Evolutionary conservation across 2,888 invertebrate species (phyloP), one percentile per base, ranked within the genome.

Genomic region (Carpatolechia fugitivella): DNA sequence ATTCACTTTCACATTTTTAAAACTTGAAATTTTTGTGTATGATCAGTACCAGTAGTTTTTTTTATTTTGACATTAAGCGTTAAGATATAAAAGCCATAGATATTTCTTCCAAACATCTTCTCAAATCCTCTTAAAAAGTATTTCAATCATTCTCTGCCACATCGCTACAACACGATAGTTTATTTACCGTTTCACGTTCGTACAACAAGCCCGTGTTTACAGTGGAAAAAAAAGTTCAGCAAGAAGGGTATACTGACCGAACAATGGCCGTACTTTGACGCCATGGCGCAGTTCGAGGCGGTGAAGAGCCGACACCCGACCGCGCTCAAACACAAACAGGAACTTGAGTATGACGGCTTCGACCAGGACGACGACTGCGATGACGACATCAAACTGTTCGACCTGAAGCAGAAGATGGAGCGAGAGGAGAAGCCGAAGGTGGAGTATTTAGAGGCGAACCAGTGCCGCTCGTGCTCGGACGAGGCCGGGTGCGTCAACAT

Each of bases 181-280:
- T 24, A 6, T 24, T 24, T 24, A 24, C 24, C 24, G 6, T n/a
- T n/a, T n/a, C n/a, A 24, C 24, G 3, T 24, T 24, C 3, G 3
- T 36, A 14, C 36, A 41, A 18, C 40, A 10, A 20, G 20, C 18
- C 14, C 14, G 47, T 18, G 24, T 18, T 82, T 78, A 11, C 68
- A 90, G 89, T 88, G 88, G 89, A 89, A 90, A 73, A 73, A 70
- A 30, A 89, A 88, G 70, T 89, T 88, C 60, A 84, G 85, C 1
- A 76, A 69, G 56, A 85, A 87, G 66, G 90, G 90, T 3, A 77
- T 85, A 51, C 65, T 89, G 8, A 83, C 74, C 57, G 90, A 87
- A 58, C 79, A 82, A 29, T 90, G 90, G 90, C 87, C 85, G 8
- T 89, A 80, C 59, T 89, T 72, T 60, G 85, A 85, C 7, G 79